These are phyloP conservation scores for Nomada lathburiana DNA, from an alignment of 2,888 invertebrate genomes.

Conservation along the genomic window DNA sequence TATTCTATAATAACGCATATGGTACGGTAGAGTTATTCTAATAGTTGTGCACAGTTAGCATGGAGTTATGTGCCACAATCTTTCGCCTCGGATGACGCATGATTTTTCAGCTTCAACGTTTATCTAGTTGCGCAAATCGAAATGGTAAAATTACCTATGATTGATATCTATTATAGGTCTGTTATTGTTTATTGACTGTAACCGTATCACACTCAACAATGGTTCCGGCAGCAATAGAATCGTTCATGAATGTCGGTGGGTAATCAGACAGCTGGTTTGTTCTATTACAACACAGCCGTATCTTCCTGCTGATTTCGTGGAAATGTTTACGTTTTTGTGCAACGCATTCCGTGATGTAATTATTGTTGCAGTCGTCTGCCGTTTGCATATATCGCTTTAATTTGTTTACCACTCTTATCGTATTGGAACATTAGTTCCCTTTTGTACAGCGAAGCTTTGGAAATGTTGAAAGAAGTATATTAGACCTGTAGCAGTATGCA, in stretches of 20 bases:
- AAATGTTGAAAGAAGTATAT: neutral
- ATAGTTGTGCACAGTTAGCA: neutral
- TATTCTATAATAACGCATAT: neutral
- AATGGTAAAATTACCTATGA: conserved; percentile 32
- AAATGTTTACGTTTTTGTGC: neutral
- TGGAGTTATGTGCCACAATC: neutral
- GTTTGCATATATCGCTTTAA: conserved; percentile 7
- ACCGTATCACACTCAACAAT: neutral
- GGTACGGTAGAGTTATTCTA: neutral
- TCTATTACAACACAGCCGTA: neutral
- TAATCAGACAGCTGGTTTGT: neutral
- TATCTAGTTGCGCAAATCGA: conserved; percentile 22
- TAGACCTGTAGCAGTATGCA: too few species aligned
- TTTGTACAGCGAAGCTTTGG: neutral
- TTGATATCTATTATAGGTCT: neutral
- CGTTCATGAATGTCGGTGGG: neutral
- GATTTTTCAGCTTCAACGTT: conserved; percentile 15
- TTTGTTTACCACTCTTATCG: conserved; percentile 40
- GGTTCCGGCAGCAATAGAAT: too few species aligned
- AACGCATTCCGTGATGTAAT: conserved; percentile 17
- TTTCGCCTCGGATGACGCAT: conserved; percentile 18
- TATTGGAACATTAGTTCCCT: neutral
- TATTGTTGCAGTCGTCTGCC: neutral
- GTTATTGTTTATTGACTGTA: neutral
- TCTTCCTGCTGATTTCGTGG: neutral